These are phyloP conservation scores for Aeoliscus strigatus DNA, from an alignment of 2,797 vertebrate species.

Conservation along the genomic window DNA sequence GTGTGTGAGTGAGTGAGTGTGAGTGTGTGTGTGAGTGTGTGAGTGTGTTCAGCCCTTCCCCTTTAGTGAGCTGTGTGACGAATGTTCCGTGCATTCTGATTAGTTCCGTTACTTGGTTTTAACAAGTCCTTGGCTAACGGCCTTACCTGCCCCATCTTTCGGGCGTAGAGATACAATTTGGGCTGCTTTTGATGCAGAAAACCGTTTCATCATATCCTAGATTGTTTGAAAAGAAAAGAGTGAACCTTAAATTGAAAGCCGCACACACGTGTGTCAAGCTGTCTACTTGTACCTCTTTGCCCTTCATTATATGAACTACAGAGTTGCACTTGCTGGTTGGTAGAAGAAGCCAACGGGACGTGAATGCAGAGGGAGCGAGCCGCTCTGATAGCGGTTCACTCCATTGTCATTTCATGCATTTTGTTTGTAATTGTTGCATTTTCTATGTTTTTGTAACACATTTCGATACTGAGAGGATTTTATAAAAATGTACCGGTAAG, in stretches of 20 bases:
- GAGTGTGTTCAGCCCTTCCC: conserved; percentile 36
- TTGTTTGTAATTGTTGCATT: conserved; percentile 47
- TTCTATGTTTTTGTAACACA: conserved; percentile 52
- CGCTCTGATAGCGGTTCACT: conserved; percentile 29
- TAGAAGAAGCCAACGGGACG: conserved; percentile 48
- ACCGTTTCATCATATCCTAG: not conserved
- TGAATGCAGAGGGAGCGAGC: conserved; percentile 45
- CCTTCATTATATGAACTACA: conserved; percentile 52
- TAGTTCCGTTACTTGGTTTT: conserved; percentile 73
- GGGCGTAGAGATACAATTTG: conserved; percentile 38
- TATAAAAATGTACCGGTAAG: conserved; percentile 13
- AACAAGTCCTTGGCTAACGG: conserved; percentile 61
- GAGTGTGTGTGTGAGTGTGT: not conserved
- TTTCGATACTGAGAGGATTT: conserved; percentile 23
- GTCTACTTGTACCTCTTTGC: conserved; percentile 55
- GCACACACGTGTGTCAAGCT: conserved; percentile 32
- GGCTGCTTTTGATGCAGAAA: conserved; percentile 35
- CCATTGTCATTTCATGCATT: conserved; percentile 50
- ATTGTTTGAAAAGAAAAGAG: conserved; percentile 2
- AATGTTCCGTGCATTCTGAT: conserved; percentile 71
- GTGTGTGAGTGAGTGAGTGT: not conserved
- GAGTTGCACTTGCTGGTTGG: conserved; percentile 64
- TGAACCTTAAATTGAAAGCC: conserved; percentile 30
- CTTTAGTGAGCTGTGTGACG: conserved; percentile 73
- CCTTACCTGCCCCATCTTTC: conserved; percentile 49